Conservation (phyloP, 2,113 vertebrate species). For the Bos indicus region DNA sequence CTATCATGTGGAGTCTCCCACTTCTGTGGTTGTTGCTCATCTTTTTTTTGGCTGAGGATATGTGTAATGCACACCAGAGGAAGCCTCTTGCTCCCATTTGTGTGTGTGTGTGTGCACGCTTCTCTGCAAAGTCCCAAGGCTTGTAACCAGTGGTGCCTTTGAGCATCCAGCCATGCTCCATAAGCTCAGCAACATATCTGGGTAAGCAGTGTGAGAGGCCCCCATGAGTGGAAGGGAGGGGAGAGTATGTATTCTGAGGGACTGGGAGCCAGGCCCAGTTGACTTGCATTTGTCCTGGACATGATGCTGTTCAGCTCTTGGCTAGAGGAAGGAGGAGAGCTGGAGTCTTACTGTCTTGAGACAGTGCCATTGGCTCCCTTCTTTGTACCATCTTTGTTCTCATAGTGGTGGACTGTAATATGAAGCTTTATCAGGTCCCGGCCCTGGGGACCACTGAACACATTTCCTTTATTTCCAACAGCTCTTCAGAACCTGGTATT, state of each 20-base stretch:
- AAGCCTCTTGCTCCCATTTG: background rate
- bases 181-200: conserved; percentile 19
- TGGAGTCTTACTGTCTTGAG: background rate
- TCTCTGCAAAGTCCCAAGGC: background rate
- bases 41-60: background rate
- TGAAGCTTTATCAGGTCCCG: background rate
- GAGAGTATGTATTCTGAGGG: background rate
- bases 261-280: background rate
- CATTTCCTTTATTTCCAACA: background rate
- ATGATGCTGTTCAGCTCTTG: background rate
- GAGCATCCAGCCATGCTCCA: background rate
- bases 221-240: background rate
- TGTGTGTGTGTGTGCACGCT: background rate
- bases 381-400: background rate
- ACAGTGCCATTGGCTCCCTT: background rate
- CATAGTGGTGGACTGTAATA: background rate
- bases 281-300: background rate
- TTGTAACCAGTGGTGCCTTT: background rate
- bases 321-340: background rate
- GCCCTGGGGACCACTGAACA: background rate
- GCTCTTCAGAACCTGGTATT: background rate
- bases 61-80: background rate
- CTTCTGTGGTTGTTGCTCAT: background rate
- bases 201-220: conserved; percentile 2
- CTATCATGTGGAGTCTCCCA: background rate